Evolutionary conservation across 2,797 vertebrate genomes (phyloP), one percentile per base, ranked within the genome.

Genomic region (Eidolon dupreanum): DNA sequence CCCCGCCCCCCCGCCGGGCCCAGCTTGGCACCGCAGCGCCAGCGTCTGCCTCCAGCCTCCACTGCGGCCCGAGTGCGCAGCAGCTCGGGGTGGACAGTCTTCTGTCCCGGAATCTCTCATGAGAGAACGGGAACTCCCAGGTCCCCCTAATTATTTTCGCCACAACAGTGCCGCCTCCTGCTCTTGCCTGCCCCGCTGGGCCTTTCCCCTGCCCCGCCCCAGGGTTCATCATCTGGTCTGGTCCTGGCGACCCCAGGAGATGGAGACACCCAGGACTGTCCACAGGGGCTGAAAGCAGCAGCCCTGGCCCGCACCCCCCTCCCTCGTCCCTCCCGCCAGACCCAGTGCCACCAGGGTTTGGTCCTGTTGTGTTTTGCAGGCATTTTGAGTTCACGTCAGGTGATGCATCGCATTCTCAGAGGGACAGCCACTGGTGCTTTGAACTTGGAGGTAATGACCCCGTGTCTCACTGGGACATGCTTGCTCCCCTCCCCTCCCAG

Each of bases 391-490:
- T 81, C 77, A 0, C 6, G 51, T 41, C 43, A 78, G 33, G 63
- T 90, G 57, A 41, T 66, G 49, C 51, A 74, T 49, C 51, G 5
- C 22, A 86, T 97, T 59, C 46, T 97, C 65, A 73, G 70, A 82
- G 95, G 96, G 55, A 84, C 61, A 43, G 83, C 95, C 70, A 51
- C 63, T 0, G 94, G 96, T 0, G 36, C 91, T 43, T 77, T 88
- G 65, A 73, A 41, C 4, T 92, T 22, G n/a, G 90, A 92, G 97
- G 86, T 91, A 84, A 82, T 36, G 38, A 5, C 51, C 75, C 41
- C 38, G 13, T 10, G 7, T 38, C 49, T 49, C 24, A 49, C 61
- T 17, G 31, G 4, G 46, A 70, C 41, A 3, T 61, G 8, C 4
- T n/a, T 15, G 5, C 49, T 49, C 15, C 9, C 24, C n/a, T n/a